Percentiles rank a stretch among this genome's conserved stretches.
Evolutionary conservation across 1,140 invertebrate species (phyloP).

Genomic region (Zaprionus davidi): DNA sequence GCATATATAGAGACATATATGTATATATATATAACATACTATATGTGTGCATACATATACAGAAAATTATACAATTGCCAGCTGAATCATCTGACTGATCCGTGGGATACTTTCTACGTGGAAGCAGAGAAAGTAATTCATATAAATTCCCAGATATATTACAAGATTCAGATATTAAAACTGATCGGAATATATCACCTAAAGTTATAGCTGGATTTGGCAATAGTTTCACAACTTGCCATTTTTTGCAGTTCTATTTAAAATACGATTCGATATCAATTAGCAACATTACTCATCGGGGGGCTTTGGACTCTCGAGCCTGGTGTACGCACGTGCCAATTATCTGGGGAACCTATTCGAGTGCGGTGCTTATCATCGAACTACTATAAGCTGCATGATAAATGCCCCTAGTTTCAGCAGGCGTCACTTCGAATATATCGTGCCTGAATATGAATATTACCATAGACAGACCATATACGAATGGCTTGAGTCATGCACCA

Average conservation of each 20-base stretch:
- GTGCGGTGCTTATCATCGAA: neutral
- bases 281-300: slow-evolving; percentile 21
- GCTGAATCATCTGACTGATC: slow-evolving; percentile 22
- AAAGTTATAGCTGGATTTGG: neutral
- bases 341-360: slow-evolving; percentile 5
- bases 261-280: neutral
- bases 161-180: neutral
- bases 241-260: neutral
- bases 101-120: slow-evolving; percentile 1
- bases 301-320: slow-evolving; percentile 2
- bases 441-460: neutral
- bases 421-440: neutral
- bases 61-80: slow-evolving; percentile 14
- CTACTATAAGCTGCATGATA: slow-evolving; percentile 1
- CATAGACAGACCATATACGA: neutral
- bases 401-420: neutral
- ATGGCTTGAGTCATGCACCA: neutral
- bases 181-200: neutral
- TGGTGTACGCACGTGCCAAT: slow-evolving; percentile 24
- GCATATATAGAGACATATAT: slow-evolving; percentile 18
- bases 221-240: neutral
- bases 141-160: neutral
- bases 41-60: neutral
- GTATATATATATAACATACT: neutral
- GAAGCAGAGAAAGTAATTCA: neutral